Base-by-base conservation (phyloP, 2,888 invertebrate genomes). In the Melieria crassipennis region DNA sequence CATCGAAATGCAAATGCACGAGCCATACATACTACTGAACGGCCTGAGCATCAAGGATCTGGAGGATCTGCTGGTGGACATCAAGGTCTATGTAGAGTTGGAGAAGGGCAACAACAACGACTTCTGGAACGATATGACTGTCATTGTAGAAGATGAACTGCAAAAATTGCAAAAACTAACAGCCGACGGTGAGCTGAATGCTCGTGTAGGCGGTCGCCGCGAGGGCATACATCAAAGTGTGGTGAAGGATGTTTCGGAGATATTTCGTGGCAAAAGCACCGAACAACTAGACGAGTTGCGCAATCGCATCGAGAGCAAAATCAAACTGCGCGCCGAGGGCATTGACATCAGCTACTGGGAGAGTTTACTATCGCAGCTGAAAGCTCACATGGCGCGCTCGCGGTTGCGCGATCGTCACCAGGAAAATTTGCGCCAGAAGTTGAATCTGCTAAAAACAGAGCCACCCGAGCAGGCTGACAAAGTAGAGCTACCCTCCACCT, bases 261-360 rank as follows among this genome's bases (percentile, higher is more conserved):
- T 98, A 45, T 97, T 99, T 87, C 95, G 95, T 82, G 97, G 97
- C 63, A 99, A 99, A 89, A 93, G 94, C 0, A 93, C 96, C 2
- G 88, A 90, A 4, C 97, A 99, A 86, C 88, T 99, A 76, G 91
- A 92, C 78, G 91, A 93, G 69, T 88, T 99, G 77, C 94, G 96
- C 82, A 87, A 89, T 45, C 93, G 94, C 85, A 97, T 99, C 80
- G 94, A 95, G 86, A 88, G 88, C 13, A 98, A 98, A 88, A 93
- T 98, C 73, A 90, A 90, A 78, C 92, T 93, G 0, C 92, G 93
- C 75, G 91, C 91, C 60, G 97, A 95, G 87, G 97, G 97, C 13
- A 92, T 98, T 61, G 99, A 99, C 88, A 93, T 98, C 75, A 96
- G 96, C 61, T 99, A 98, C 87, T 99, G 99, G 99, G 99, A 99